Conservation (phyloP, 1,140 invertebrate species). For the silkworm (Bombyx mori) region ASM3026992v2 NC_085125.1:9969501-9970000, state of each 20-base stretch:
- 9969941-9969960: not conserved
- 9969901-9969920: constrained; percentile 4
- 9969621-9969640: too few species aligned
- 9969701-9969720: constrained; percentile 53
- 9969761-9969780: not conserved
- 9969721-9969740: constrained; percentile 54
- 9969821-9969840: too few species aligned
- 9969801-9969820: too few species aligned
- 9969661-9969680: constrained; percentile 20
- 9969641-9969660: too few species aligned
- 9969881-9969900: not conserved
- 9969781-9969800: too few species aligned
- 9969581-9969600: too few species aligned
- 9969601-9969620: too few species aligned
- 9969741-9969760: constrained; percentile 57
- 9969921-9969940: not conserved
- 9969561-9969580: too few species aligned
- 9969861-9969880: not conserved
- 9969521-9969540: too few species aligned
- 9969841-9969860: too few species aligned
- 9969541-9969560: too few species aligned
- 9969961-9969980: constrained; percentile 18
- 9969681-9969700: constrained; percentile 40
- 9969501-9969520: too few species aligned
- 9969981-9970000: constrained; percentile 37